Evolutionary conservation across 2,888 invertebrate species (phyloP), one percentile per base, ranked within the genome.

Genomic region (Protophormia terraenovae): DNA sequence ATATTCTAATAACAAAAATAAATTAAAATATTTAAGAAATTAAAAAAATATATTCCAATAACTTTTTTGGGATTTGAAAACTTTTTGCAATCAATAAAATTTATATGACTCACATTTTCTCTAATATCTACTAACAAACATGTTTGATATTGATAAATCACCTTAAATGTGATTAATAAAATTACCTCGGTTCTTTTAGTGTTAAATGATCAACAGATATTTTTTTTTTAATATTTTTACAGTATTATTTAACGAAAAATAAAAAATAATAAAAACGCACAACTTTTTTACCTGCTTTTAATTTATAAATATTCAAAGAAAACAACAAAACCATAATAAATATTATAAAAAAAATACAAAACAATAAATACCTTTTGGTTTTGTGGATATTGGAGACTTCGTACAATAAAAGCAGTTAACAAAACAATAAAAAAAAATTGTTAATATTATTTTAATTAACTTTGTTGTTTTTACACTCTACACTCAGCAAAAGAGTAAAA

Each of bases 331-430:
- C 22, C 12, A 41, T 12, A 14, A 22, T 2, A 38, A 12, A 22
- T 3, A 55, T 2, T 5, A 6, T 16, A 55, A 24, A 27, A 53
- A 19, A 29, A 8, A 53, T 1, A 47, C 0, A 19, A 22, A 8
- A 41, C 5, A 14, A 41, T 41, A 14, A 14, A 10, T 71, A 71
- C 71, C 55, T 71, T 71, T 72, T 58, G 41, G 19, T 41, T 29
- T 6, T 45, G 29, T 58, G 19, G 19, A 19, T 12, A 10, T 55
- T 55, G 50, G 6, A 58, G 45, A 41, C 27, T 72, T 55, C 24
- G 16, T 3, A 58, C 41, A 55, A 38, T 27, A 3, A 35, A 41
- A 58, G 16, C 55, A 35, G 53, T 38, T 67, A 41, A 55, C 27
- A 27, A 16, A 72, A 24, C 16, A 72, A 45, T 60, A 45, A 45